A percentile compares a stretch with the other conserved stretches of the same genome.
phyloP scores from a whole-genome alignment of 1,140 invertebrate genomes.

The Cylas formicarius region DNA sequence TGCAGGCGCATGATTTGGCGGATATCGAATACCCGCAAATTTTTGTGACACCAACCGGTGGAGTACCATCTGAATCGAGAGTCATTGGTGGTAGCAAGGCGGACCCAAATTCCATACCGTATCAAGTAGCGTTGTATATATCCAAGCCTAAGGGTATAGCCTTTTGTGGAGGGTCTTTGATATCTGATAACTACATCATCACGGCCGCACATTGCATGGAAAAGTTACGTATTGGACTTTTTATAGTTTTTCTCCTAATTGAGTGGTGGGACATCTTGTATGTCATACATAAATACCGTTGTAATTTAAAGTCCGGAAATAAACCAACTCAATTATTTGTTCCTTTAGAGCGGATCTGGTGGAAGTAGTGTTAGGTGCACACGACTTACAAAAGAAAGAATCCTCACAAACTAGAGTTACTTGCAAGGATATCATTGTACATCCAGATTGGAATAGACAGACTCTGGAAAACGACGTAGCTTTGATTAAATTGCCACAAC shows the following conservation, averaged over 20 bases:
- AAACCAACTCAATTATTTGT: neutral
- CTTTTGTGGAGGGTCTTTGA: constrained; percentile 49
- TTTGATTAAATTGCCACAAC: constrained; percentile 41
- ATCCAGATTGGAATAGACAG: constrained; percentile 42
- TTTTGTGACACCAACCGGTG: constrained; percentile 7
- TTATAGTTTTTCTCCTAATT: neutral
- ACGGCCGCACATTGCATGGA: constrained; percentile 53
- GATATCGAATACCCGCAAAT: constrained; percentile 12
- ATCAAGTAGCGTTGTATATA: constrained; percentile 39
- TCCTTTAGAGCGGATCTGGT: constrained; percentile 21
- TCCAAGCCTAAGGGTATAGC: constrained; percentile 1
- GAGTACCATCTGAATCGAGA: constrained; percentile 14
- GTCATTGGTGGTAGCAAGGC: constrained; percentile 42
- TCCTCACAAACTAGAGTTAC: constrained; percentile 30
- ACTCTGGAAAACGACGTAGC: constrained; percentile 47
- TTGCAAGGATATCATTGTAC: constrained; percentile 38
- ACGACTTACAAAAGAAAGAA: constrained; percentile 29
- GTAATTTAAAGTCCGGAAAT: too few relatives aligned
- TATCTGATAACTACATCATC: constrained; percentile 48
- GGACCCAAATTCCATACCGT: constrained; percentile 37
- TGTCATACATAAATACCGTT: too few relatives aligned
- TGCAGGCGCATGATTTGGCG: too few relatives aligned
- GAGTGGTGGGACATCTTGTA: too few relatives aligned
- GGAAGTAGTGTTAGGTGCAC: constrained; percentile 23
- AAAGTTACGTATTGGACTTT: constrained; percentile 22